Percentiles rank a stretch among this genome's conserved stretches.
phyloP scores from a whole-genome alignment of 2,888 invertebrate species.

The Cheilosia soror region DNA sequence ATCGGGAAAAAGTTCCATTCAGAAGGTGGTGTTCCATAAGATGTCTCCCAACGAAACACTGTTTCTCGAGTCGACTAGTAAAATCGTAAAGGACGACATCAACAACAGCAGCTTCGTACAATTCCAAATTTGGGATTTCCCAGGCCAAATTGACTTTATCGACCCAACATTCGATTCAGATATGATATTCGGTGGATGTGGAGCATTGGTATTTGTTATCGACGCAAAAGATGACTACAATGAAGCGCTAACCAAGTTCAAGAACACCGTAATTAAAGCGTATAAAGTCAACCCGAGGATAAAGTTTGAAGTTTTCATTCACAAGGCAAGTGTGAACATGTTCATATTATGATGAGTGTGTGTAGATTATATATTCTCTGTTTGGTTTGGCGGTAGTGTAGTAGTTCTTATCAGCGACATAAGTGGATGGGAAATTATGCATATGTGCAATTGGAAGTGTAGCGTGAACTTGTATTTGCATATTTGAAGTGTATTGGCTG shows the following conservation, averaged over 20 bases:
- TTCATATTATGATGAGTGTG: background rate
- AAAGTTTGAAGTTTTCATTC: slow-evolving; percentile 99
- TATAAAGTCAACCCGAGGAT: slow-evolving; percentile 98
- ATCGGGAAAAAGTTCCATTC: slow-evolving; percentile 99
- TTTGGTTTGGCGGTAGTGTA: background rate
- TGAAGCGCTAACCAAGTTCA: slow-evolving; percentile 96
- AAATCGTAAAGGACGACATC: slow-evolving; percentile 99
- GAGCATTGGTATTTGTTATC: slow-evolving; percentile 99
- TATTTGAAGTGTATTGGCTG: background rate
- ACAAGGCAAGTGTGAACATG: slow-evolving; percentile 87
- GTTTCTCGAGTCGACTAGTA: slow-evolving; percentile 98
- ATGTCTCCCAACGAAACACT: slow-evolving; percentile 99
- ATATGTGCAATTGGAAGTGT: slow-evolving; percentile 6
- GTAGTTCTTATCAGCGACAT: background rate
- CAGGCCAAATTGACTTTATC: slow-evolving; percentile 99
- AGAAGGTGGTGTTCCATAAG: slow-evolving; percentile 99
- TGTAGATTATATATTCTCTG: background rate
- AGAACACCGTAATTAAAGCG: slow-evolving; percentile 96
- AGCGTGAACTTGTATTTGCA: background rate
- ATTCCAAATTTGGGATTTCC: slow-evolving; percentile 99
- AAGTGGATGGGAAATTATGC: slow-evolving; percentile 28
- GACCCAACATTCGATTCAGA: slow-evolving; percentile 98
- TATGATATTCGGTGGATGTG: slow-evolving; percentile 98
- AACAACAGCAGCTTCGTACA: slow-evolving; percentile 98
- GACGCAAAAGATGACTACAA: slow-evolving; percentile 99